Percentiles rank a stretch among this genome's conserved stretches.
Evolutionary conservation across 2,113 vertebrate species (phyloP).

Genomic region (Taurulus bubalis): DNA sequence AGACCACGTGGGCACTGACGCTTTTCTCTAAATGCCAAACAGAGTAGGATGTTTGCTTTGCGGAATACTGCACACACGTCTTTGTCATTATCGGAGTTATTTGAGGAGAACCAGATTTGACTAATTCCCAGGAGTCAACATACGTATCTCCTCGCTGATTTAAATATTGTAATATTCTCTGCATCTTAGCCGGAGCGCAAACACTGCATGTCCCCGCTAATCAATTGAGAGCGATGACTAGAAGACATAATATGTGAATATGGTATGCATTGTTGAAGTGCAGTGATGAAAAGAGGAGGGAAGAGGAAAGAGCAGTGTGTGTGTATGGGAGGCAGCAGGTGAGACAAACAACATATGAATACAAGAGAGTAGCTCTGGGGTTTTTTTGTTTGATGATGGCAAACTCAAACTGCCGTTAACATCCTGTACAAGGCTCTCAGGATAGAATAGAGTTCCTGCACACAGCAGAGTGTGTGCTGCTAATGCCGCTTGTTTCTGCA

Average conservation of each 20-base stretch:
- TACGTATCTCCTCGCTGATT: not conserved
- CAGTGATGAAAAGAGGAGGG: not conserved
- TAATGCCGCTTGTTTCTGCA: constrained; percentile 38
- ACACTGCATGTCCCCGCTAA: not conserved
- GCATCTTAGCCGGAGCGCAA: not conserved
- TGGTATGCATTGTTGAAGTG: not conserved
- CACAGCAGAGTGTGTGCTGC: constrained; percentile 28
- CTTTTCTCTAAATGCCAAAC: not conserved
- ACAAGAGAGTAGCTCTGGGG: not conserved
- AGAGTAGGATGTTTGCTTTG: not conserved
- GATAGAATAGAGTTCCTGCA: constrained; percentile 20
- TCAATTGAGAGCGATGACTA: not conserved
- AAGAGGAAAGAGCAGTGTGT: not conserved
- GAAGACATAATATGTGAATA: not conserved
- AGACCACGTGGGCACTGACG: not conserved
- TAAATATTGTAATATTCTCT: not conserved
- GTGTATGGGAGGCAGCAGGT: not conserved
- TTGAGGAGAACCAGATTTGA: not conserved
- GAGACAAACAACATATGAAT: not conserved
- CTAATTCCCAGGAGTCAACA: not conserved
- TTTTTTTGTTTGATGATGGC: constrained; percentile 27
- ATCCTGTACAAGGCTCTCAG: constrained; percentile 24
- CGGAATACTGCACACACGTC: not conserved
- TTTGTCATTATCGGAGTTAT: too few relatives aligned
- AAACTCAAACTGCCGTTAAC: constrained; percentile 23